Evolutionary conservation across 2,113 vertebrate genomes (phyloP), one percentile per base, ranked within the genome.

Genomic region (Podarcis raffonei): DNA sequence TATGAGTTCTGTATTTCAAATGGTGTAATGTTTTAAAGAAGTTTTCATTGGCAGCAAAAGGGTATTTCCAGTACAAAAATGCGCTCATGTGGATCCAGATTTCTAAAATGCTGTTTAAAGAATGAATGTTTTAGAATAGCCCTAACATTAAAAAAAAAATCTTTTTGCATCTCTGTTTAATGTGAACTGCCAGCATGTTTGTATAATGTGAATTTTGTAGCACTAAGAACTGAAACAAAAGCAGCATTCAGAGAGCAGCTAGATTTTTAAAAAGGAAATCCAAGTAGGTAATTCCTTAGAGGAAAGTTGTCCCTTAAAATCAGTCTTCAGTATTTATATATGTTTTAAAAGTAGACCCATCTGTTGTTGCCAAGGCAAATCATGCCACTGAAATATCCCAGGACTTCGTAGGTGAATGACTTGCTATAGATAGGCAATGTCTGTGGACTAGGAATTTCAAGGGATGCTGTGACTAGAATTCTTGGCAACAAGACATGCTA

Each of bases 51-150:
- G 81, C 86, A 57, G 35, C 68, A 66, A 84, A 85, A 89, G 62
- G 62, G 62, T 1, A 0, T 90, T 94, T 90, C 87, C 91, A 83
- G 89, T 89, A 65, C 81, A 81, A 92, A 93, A 92, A 81, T 48
- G 88, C 2, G 4, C 72, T 85, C 71, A 22, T 75, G 30, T 0
- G 0, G 78, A 16, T 93, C 87, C 71, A 37, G 16, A 30, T 62
- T 69, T 86, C 20, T 0, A 0, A 0, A 81, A n/a, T 86, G 83
- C 39, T 88, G 59, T 77, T 92, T 92, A 0, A 1, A 6, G 53
- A 0, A 0, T 81, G n/a, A 59, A 81, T 32, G 3, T 1, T 74
- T 93, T 85, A 65, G 66, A 71, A 32, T 77, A 16, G 35, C 27
- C 79, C 30, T 20, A 88, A 75, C 0, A 0, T 13, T 65, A 91